Base-by-base conservation (phyloP, 2,888 invertebrate genomes). In the Trissoscelio sp. region DNA sequence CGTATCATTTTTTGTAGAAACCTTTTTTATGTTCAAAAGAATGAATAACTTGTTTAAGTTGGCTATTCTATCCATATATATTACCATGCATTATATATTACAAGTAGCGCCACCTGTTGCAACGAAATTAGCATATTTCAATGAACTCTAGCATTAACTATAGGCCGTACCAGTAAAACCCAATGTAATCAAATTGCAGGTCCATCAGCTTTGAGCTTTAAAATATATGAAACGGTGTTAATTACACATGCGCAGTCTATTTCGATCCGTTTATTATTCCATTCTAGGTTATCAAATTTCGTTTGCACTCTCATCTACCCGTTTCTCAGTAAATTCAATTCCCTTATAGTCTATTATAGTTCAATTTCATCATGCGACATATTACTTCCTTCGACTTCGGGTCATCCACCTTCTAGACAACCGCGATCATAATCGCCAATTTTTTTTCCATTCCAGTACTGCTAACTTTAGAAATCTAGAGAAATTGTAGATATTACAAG, bases 191-290 rank as follows among this genome's bases (percentile, higher is more conserved):
- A 28, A 60, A 60, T 60, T 60, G 28, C 18, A 44, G 14, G 16
- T 24, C 60, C 39, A 58, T 39, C 57, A 58, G 39, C 39, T 58
- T 44, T 60, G n/a, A 22, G 11, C 24, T 12, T 6, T 18, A 39
- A 51, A 66, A 51, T 39, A 66, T 51, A 37, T 53, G 66, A 64
- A 34, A 48, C 64, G 7, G 37, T n/a, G n/a, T 51, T 66, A 37
- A 51, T 66, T 51, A 66, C 34, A n/a, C 20, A 11, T 14, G 2
- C 24, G 48, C 7, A 44, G 34, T 24, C 66, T 66, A 51, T 39
- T 51, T 22, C 24, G 51, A 12, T 39, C 18, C 66, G 20, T 66
- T 66, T 24, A 42, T 53, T 42, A 48, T 67, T 67, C 53, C 18
- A 51, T 39, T 39, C 16, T 12, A 3, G 20, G 39, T 39, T 16